phyloP scores from a whole-genome alignment of 2,113 vertebrate genomes.

The Melozone crissalis region DNA sequence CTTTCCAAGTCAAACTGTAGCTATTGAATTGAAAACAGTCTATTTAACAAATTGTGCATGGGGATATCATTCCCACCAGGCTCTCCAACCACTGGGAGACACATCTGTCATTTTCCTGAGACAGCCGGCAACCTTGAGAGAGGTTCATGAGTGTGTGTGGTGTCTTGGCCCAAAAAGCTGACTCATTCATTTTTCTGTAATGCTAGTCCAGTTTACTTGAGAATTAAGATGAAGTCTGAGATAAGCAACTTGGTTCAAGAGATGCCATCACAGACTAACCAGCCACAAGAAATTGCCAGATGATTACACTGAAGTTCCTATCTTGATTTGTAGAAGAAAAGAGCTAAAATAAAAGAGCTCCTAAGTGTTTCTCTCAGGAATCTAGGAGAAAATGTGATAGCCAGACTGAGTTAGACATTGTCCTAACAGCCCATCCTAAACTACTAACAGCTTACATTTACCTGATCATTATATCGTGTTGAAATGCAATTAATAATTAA shows the following conservation, averaged over 20 bases:
- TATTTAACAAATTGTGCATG: not conserved
- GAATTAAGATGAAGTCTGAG: not conserved
- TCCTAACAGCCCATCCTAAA: not conserved
- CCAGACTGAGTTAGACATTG: not conserved
- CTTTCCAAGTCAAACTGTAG: not conserved
- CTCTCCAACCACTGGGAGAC: not conserved
- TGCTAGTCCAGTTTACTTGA: not conserved
- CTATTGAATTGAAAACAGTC: not conserved
- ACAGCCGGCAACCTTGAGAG: not conserved
- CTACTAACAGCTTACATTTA: not conserved
- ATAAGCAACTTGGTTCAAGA: not conserved
- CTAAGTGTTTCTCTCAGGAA: conserved; percentile 3
- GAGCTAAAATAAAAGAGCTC: not conserved
- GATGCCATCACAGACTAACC: not conserved
- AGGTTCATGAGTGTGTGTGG: not conserved
- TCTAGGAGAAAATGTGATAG: not conserved
- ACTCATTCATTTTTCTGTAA: not conserved
- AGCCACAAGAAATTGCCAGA: not conserved
- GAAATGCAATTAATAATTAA: not conserved
- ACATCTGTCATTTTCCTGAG: not conserved
- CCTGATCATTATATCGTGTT: not conserved
- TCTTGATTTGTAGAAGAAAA: conserved; percentile 1
- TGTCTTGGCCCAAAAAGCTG: not conserved
- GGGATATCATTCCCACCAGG: not conserved
- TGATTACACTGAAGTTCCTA: not conserved